Evolutionary conservation across 2,113 vertebrate genomes (phyloP), one percentile per base, ranked within the genome.

Genomic region (Thymallus thymallus): DNA sequence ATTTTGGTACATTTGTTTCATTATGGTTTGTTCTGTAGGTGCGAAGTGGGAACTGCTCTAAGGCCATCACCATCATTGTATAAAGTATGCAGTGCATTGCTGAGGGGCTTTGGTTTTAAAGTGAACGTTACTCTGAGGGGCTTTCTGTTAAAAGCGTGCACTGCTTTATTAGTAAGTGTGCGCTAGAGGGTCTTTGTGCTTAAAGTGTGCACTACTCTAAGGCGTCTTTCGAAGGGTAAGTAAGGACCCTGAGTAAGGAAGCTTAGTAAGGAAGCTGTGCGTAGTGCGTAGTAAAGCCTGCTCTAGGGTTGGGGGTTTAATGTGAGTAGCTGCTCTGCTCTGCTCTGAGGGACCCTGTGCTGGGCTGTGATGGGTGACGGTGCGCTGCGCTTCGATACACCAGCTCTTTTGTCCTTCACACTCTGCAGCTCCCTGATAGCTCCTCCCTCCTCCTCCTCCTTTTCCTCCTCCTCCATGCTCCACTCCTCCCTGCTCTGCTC

Each of bases 371-470:
- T 91, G 90, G 89, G 88, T 90, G 89, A 88, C 86, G 87, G 87
- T 83, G 87, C 48, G 87, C 86, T 85, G 85, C 90, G 89, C 90
- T 89, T 92, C 81, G 91, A 88, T 91, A 89, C 90, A 86, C 88
- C 90, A 82, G 88, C 90, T 92, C 91, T 91, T 92, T 93, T 93
- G 93, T 93, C 92, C 93, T 94, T 94, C 93, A 94, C 93, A 94
- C 93, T 92, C 90, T 90, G 91, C 89, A 86, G 90, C 89, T 80
- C 88, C 63, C 88, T 90, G 91, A 93, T 91, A 91, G 92, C 93
- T 92, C 91, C 91, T 90, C 88, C 73, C 90, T 89, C 65, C 24
- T 77, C 75, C 78, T 76, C 77, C 75, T 74, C 78, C 71, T 78
- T 77, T 72, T 80, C 80, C 80, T 80, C 72, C 66, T 72, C 66